Percentiles rank a stretch among this genome's conserved stretches.
phyloP scores from a whole-genome alignment of 2,888 invertebrate genomes.

The Drosophila limbata region DNA sequence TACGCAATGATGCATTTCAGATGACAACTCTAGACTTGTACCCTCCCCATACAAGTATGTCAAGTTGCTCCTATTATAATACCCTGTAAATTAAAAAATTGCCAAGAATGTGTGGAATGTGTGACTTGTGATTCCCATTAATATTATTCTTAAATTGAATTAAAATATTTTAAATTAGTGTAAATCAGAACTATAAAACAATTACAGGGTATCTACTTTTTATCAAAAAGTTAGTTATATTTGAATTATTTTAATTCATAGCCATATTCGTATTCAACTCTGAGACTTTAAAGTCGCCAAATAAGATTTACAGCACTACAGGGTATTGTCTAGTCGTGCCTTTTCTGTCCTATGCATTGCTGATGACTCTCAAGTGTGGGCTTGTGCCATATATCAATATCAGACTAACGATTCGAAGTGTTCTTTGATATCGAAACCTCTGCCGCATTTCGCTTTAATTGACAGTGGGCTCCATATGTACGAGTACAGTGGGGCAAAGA shows the following conservation, averaged over 20 bases:
- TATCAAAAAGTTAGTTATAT: background rate
- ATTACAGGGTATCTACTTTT: background rate
- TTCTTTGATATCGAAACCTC: slow-evolving; percentile 33
- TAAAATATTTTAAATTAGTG: background rate
- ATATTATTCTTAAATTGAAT: background rate
- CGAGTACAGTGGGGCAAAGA: background rate
- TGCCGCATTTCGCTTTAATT: slow-evolving; percentile 35
- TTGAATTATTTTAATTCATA: background rate
- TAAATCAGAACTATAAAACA: background rate
- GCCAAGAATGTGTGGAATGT: background rate
- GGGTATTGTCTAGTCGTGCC: background rate
- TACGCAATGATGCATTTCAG: slow-evolving; percentile 37
- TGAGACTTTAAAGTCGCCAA: background rate
- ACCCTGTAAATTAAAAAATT: slow-evolving; percentile 3
- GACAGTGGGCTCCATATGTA: slow-evolving; percentile 23
- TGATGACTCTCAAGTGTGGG: slow-evolving; percentile 15
- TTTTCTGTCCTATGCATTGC: background rate
- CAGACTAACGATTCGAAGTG: slow-evolving; percentile 42
- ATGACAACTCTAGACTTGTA: slow-evolving; percentile 21
- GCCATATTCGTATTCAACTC: background rate
- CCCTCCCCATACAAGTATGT: slow-evolving; percentile 12
- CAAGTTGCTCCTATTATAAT: slow-evolving; percentile 32
- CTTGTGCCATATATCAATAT: slow-evolving; percentile 45
- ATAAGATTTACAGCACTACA: background rate
- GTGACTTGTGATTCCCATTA: no score